Evolutionary conservation across 2,797 vertebrate genomes (phyloP), one percentile per base, ranked within the genome.

Genomic region (Fistularia tabacaria): DNA sequence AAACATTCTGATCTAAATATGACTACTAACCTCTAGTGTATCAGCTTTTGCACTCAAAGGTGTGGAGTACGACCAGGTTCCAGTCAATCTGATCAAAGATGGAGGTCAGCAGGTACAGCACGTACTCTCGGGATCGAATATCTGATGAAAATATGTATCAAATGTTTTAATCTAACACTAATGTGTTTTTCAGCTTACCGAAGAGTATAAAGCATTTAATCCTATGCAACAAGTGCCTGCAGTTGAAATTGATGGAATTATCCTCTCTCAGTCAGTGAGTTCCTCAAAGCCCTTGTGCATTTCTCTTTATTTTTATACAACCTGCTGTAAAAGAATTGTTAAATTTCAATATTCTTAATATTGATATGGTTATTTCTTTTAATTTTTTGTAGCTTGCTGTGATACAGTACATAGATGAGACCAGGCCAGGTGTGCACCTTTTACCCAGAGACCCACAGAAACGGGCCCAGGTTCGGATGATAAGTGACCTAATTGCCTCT

Each of bases 401-500:
- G 76, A 93, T 99, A 57, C 92, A 99, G 76, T 99, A 99, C 78
- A 83, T 99, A 6, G 95, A 99, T 41, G 97, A 99, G 73, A 99
- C 94, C 10, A 88, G 76, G 46, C 93, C 94, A 5, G 87, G 79
- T 7, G 92, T 92, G 1, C 84, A 61, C 2, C 91, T 99, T 36
- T 90, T 99, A 12, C 97, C 97, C 1, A 76, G 75, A 15, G 94
- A 98, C 79, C 90, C 87, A 0, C 90, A 94, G 86, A 92, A 90
- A 59, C 93, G 91, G 44, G 95, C 92, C n/a, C 89, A 89, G 25
- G 95, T 92, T 55, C 92, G 95, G 66, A 94, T 96, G 91, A 94
- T 99, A 0, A 93, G 93, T 0, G 92, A 99, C 63, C 65, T 92
- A 64, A 94, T 99, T 14, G 83, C 71, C 36, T 91, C 94, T 0